Base-by-base conservation (phyloP, 2,797 vertebrate species). In the Atherinosoma microstoma region DNA sequence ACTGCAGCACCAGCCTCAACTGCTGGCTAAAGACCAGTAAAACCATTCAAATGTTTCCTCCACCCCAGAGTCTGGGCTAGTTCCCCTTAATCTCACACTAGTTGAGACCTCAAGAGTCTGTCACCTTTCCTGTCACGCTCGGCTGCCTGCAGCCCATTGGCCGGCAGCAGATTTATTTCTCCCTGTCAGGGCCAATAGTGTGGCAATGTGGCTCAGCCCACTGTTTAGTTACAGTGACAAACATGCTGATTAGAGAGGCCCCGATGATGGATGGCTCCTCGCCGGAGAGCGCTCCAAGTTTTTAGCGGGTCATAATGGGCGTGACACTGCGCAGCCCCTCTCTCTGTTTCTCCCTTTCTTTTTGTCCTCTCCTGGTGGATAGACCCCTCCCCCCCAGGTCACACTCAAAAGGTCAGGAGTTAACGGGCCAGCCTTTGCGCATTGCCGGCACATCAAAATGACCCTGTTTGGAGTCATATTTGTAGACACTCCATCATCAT, bases 301-400 rank as follows among this genome's bases (percentile, higher is more conserved):
- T 95, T 96, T 95, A 96, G 95, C 94, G 91, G 95, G 92, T 95
- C 95, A 94, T 96, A 96, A 96, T 96, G 93, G 95, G 93, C 91
- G 93, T 96, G 95, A 95, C 94, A 94, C 95, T 95, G 94, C 92
- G 89, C 93, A 95, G 93, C 88, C 90, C 79, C 83, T 80, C 82
- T 84, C 76, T 85, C 83, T 83, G 77, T 76, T 58, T 86, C 83
- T 79, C 83, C 49, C 67, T 82, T 83, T 83, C 91, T 89, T 79
- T 89, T 84, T 76, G 76, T 90, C 87, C 84, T 88, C 84, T 86
- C 84, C 65, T 85, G 59, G 82, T 40, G 64, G 90, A 75, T 79
- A 75, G 89, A 89, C 92, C 87, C 94, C 91, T 84, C 89, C 89
- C 88, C 86, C 80, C 88, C 89, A 90, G 95, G 94, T 93, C 84